Evolutionary conservation across 2,797 vertebrate genomes (phyloP), one percentile per base, ranked within the genome.

Genomic region (Mastacembelus armatus): DNA sequence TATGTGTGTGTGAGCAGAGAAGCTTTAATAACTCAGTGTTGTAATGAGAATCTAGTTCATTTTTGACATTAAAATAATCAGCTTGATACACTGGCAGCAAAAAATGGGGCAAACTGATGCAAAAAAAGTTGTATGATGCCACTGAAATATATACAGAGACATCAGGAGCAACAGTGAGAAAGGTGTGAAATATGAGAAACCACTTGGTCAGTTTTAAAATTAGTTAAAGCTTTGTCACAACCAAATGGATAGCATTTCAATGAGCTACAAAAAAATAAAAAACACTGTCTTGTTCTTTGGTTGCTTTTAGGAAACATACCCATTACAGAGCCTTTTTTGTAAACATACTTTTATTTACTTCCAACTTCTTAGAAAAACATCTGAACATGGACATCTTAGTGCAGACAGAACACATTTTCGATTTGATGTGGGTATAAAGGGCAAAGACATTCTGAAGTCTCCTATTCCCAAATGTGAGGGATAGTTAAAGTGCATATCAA

Each of bases 401-500:
- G 26, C 33, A n/a, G 21, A 43, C 11, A 29, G 29, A 27, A 14
- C 0, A 15, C 12, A 22, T 22, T n/a, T 59, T 58, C 42, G 19
- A 58, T 36, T 71, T 0, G 1, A 51, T 69, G 33, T 27, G 26
- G 43, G 7, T 47, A 5, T 22, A 40, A 30, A 33, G 29, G 11
- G 18, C 7, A 44, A 30, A 52, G 10, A 27, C 1, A 40, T 43
- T 47, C 7, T n/a, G 11, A 33, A 30, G 38, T 71, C 36, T 73
- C 27, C 35, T 36, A 27, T 77, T 72, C 43, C 35, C 14, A 42
- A 59, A 73, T 48, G 52, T 27, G 24, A 55, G 22, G 16, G 29
- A 50, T 36, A 33, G 75, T 74, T 70, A 32, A 71, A 71, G n/a
- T 26, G 36, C 61, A 77, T 57, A 76, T 77, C 50, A 76, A 52